phyloP scores from a whole-genome alignment of 2,888 invertebrate species.

The Amaurobius ferox region DNA sequence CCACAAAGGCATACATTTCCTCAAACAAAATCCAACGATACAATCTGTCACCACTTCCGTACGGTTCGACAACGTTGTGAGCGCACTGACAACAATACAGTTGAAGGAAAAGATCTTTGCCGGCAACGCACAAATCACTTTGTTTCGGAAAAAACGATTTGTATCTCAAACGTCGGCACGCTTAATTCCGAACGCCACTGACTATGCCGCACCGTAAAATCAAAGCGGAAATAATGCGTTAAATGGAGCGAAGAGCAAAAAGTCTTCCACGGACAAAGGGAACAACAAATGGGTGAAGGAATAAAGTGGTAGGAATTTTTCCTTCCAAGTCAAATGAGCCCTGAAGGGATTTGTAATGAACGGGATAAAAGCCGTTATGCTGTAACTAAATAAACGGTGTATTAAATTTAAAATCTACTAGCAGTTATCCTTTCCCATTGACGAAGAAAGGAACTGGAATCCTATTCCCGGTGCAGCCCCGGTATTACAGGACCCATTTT shows the following conservation, averaged over 20 bases:
- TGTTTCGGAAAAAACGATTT: not conserved
- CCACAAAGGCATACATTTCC: not conserved
- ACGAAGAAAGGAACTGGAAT: too few relatives aligned
- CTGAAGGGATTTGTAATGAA: not conserved
- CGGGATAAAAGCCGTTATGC: not conserved
- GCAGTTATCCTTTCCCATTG: too few relatives aligned
- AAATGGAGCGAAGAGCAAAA: slow-evolving; percentile 52
- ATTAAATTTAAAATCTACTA: too few relatives aligned
- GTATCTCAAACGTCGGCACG: slow-evolving; percentile 6
- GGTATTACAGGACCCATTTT: too few relatives aligned
- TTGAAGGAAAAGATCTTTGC: too few relatives aligned
- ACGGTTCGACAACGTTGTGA: not conserved
- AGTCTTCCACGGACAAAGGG: slow-evolving; percentile 19
- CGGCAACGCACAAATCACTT: not conserved
- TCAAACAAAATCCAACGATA: not conserved
- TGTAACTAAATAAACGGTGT: too few relatives aligned
- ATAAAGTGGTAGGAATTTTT: not conserved
- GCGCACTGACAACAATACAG: too few relatives aligned
- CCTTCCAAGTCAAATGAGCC: not conserved
- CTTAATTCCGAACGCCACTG: slow-evolving; percentile 1
- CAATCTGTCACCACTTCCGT: not conserved
- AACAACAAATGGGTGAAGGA: slow-evolving; percentile 8
- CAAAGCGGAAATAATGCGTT: slow-evolving; percentile 53
- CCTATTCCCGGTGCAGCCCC: too few relatives aligned
- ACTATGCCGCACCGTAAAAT: not conserved